Conservation (phyloP, 2,113 vertebrate genomes). For the Scalopus aquaticus region DNA sequence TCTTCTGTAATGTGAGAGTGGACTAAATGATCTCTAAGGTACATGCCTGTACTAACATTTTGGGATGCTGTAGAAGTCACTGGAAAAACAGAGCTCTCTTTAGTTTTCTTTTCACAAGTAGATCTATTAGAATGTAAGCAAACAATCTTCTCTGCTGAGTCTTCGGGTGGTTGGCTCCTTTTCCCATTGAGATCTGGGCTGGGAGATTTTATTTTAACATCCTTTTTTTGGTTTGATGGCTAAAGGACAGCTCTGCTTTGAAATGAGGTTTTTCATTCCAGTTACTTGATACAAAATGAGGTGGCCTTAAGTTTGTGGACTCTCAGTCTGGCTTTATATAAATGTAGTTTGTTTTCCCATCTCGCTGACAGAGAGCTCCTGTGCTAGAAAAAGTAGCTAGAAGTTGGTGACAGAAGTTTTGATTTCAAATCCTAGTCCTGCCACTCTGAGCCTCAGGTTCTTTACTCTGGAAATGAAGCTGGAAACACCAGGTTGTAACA, state of each 20-base stretch:
- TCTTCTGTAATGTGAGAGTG: background rate
- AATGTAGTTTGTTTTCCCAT: background rate
- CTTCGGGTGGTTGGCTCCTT: background rate
- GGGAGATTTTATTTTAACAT: background rate
- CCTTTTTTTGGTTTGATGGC: background rate
- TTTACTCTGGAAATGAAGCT: background rate
- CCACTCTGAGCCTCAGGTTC: background rate
- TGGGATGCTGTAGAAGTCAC: background rate
- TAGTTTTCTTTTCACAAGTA: background rate
- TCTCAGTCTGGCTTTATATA: background rate
- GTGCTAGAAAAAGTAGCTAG: background rate
- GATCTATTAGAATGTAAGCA: background rate
- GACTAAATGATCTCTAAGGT: background rate
- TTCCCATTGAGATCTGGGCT: background rate
- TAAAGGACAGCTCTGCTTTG: background rate
- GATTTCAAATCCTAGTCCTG: background rate
- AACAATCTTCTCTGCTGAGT: background rate
- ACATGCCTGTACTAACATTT: conserved; percentile 9
- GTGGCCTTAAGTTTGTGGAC: background rate
- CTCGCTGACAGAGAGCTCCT: background rate
- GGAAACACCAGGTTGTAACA: background rate
- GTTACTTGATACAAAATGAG: background rate
- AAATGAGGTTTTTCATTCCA: background rate
- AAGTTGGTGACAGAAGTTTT: background rate
- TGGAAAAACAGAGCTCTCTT: conserved; percentile 13